Base-by-base conservation (phyloP, 1,140 invertebrate species). In the Polyergus mexicanus region DNA sequence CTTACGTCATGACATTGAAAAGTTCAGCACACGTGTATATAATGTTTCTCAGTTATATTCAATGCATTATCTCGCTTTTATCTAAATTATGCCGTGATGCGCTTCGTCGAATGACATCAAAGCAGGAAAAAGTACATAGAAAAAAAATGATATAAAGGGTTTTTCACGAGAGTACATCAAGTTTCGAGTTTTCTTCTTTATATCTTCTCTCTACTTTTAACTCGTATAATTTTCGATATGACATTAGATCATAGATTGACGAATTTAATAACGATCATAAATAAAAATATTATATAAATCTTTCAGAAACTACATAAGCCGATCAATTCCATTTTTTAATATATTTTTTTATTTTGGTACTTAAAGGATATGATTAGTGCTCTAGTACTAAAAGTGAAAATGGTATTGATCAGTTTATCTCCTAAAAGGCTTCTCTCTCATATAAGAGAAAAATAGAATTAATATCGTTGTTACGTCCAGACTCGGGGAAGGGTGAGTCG, bases 51-150 rank as follows among this genome's bases (percentile, higher is more conserved):
- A 32, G 32, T 68, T 80, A 80, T 56, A 80, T 25, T 80, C 68
- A 78, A 78, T 78, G 32, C 38, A 38, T 68, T 56, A 80, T 68
- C n/a, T 69, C 47, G 35, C 65, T 80, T 69, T 80, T 56, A 56
- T 69, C 47, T 69, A 56, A 68, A 69, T 68, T 65, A 28, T 25
- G 2, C 25, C 10, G n/a, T n/a, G 13, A 74, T 22, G 22, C 11
- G 44, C 58, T 11, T 19, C n/a, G 6, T 77, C 19, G 5, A 76
- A 76, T 19, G 41, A 47, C 32, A 62, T 44, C 4, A 19, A 47
- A 16, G 6, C 2, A 13, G 6, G 25, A 60, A 60, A 32, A 60
- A 22, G 19, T 7, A 41, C 16, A 76, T 28, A 28, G 62, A 11
- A 22, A 63, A 51, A 51, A 51, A 19, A 51, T 51, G 16, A 19